phyloP scores from a whole-genome alignment of 1,140 invertebrate species.

The Coelopa frigida region DNA sequence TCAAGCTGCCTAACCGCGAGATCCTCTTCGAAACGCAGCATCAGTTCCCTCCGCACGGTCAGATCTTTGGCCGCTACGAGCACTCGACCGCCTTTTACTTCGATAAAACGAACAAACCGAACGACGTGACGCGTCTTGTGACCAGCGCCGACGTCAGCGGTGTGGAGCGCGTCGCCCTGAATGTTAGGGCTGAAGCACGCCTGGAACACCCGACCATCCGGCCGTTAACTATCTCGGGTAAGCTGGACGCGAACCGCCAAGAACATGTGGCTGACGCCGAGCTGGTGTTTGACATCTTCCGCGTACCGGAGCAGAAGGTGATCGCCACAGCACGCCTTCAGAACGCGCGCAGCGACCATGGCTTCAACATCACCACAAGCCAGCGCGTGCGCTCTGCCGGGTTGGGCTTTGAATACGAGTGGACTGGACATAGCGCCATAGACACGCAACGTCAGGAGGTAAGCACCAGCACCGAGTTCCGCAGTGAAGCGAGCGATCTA shows the following conservation, averaged over 20 bases:
- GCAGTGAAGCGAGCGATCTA: slow-evolving; percentile 14
- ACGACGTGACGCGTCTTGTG: slow-evolving; percentile 46
- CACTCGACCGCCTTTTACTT: slow-evolving; percentile 54
- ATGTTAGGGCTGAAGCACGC: slow-evolving; percentile 51
- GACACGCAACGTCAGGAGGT: slow-evolving; percentile 19
- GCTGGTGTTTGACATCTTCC: slow-evolving; percentile 56
- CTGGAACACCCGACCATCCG: slow-evolving; percentile 58
- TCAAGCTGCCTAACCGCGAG: slow-evolving; percentile 58
- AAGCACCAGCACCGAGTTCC: slow-evolving; percentile 17
- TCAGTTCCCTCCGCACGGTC: slow-evolving; percentile 40
- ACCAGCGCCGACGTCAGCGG: slow-evolving; percentile 23
- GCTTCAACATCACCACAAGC: slow-evolving; percentile 26
- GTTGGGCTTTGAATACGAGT: slow-evolving; percentile 27
- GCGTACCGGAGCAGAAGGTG: slow-evolving; percentile 56
- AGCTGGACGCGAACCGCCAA: slow-evolving; percentile 43
- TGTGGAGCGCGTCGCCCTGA: slow-evolving; percentile 46
- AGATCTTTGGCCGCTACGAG: slow-evolving; percentile 39
- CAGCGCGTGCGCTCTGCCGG: slow-evolving; percentile 25
- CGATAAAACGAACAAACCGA: slow-evolving; percentile 61
- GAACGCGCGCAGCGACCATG: slow-evolving; percentile 13
- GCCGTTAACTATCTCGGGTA: slow-evolving; percentile 49
- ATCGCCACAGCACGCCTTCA: slow-evolving; percentile 27
- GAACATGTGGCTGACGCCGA: slow-evolving; percentile 44
- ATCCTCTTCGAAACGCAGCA: slow-evolving; percentile 52
- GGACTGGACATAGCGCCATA: slow-evolving; percentile 19